Base-by-base conservation (phyloP, 2,113 vertebrate genomes). In the Salvelinus namaycush region DNA sequence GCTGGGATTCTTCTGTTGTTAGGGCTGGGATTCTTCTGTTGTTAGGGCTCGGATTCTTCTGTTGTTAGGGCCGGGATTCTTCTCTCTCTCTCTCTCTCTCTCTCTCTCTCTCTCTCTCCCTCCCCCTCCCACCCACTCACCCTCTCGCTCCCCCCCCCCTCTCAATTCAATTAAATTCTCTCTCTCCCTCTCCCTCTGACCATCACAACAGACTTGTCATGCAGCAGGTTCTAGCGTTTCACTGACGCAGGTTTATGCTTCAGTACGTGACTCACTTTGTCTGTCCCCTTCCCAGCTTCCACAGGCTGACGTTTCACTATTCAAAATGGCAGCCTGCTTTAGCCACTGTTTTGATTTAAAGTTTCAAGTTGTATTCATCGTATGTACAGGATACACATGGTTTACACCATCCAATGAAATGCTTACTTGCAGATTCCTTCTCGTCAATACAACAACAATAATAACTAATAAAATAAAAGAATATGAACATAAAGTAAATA, bases 281-380 rank as follows among this genome's bases (percentile, higher is more conserved):
- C 59, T 62, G 39, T 44, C 8, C 8, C 39, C 39, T 44, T 44
- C 39, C 8, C 39, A 44, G 39, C 8, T 44, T 44, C 39, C 71
- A 57, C 70, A 64, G 67, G 29, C 77, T 78, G 75, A 74, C 71
- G 51, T 85, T 89, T 76, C 72, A 73, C 70, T 26, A 73, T 86
- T 84, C 76, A 87, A 88, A 88, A 91, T 91, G 89, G 84, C 83
- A 73, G 79, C 82, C 67, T 0, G 16, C 75, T 34, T 49, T 34
- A 31, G 51, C 79, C 20, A 27, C n/a, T 20, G 72, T 14, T 48
- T 22, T 24, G 57, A 71, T 29, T 24, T 81, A 11, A 44, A 44
- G 39, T 44, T 44, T 44, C 0, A 44, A 44, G 39, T 12, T 44
- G 39, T 12, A 44, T 44, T 44, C 9, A 9, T 44, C 9, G 39